Evolutionary conservation across 2,888 invertebrate species (phyloP).

Genomic region (Peribatodes rhomboidaria): DNA sequence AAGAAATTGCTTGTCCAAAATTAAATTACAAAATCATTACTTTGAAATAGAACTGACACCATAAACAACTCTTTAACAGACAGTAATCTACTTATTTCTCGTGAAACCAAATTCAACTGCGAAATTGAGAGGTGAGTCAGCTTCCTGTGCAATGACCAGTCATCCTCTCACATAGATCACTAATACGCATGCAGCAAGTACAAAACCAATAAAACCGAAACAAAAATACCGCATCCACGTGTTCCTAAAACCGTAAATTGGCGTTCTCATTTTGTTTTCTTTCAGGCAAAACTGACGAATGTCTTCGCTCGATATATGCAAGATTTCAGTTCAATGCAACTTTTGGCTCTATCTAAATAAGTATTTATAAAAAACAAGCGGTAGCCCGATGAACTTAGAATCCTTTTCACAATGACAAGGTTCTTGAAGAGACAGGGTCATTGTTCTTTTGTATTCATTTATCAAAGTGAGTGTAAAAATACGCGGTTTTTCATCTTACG

Average conservation of each 20-base stretch:
- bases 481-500: conserved; percentile 23
- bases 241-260: conserved; percentile 44
- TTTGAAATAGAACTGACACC: background rate
- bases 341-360: conserved; percentile 10
- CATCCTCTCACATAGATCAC: conserved; percentile 3
- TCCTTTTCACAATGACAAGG: conserved; percentile 6
- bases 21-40: background rate
- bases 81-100: background rate
- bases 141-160: conserved; percentile 3
- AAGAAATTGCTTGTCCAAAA: too few species aligned
- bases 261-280: conserved; percentile 39
- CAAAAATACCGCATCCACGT: conserved; percentile 36
- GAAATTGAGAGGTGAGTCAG: background rate
- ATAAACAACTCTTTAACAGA: background rate
- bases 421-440: background rate
- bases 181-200: background rate
- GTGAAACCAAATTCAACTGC: background rate
- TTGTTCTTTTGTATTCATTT: conserved; percentile 41
- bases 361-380: background rate
- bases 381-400: background rate
- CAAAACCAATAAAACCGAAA: conserved; percentile 12
- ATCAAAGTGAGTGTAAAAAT: conserved; percentile 37
- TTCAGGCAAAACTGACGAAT: conserved; percentile 43
- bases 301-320: conserved; percentile 31
- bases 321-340: conserved; percentile 1